Evolutionary conservation across 2,113 vertebrate species (phyloP).

Genomic region (Sceloporus undulatus): DNA sequence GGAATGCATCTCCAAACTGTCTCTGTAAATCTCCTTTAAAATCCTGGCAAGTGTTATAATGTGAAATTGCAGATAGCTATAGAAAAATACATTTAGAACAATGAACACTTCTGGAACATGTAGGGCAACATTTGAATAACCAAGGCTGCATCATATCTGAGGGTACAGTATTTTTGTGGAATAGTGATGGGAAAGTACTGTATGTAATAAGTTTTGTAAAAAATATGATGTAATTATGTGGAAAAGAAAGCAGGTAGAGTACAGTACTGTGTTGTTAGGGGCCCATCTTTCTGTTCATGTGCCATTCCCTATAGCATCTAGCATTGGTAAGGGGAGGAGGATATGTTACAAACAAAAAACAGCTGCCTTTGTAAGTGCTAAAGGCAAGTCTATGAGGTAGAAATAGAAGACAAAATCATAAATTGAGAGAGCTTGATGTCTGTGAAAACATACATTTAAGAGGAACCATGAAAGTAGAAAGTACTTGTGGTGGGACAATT

Average conservation of each 20-base stretch:
- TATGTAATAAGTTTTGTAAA: background rate
- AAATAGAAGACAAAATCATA: background rate
- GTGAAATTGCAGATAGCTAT: slow-evolving; percentile 8
- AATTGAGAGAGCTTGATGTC: background rate
- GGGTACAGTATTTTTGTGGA: background rate
- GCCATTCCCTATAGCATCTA: background rate
- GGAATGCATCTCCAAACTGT: slow-evolving; percentile 18
- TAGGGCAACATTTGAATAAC: background rate
- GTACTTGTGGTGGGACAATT: background rate
- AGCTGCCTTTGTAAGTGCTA: background rate
- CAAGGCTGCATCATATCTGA: background rate
- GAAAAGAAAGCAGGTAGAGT: background rate
- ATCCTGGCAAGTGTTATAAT: slow-evolving; percentile 22
- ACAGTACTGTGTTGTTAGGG: background rate
- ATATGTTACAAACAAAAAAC: background rate
- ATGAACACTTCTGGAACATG: background rate
- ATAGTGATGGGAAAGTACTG: background rate
- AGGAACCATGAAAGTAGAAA: background rate
- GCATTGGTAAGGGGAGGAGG: background rate
- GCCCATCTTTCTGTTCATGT: background rate
- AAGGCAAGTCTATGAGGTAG: background rate
- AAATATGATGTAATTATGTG: background rate
- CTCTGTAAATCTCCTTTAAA: slow-evolving; percentile 17
- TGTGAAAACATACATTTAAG: background rate
- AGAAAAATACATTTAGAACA: slow-evolving; percentile 13